These are phyloP conservation scores for Frankliniella fusca DNA, from an alignment of 2,888 invertebrate genomes.

Conservation along the genomic window DNA sequence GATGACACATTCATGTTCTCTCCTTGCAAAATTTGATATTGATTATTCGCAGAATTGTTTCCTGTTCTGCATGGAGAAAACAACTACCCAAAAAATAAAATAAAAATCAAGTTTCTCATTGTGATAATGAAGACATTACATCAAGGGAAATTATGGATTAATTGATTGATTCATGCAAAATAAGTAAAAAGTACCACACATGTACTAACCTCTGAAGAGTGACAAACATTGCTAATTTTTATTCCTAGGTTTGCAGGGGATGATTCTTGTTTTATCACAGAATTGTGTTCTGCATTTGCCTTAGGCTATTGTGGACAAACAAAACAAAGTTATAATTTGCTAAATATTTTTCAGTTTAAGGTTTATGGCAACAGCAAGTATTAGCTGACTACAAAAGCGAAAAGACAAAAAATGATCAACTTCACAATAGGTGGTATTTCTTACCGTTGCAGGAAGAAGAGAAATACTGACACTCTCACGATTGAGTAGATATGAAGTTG, in stretches of 20 bases:
- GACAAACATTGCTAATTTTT: background rate
- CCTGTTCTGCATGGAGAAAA: background rate
- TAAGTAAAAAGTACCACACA: background rate
- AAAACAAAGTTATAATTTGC: too few relatives aligned
- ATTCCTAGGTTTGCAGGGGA: background rate
- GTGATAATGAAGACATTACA: background rate
- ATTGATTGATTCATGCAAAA: background rate
- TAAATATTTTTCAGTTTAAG: too few relatives aligned
- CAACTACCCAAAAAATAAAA: background rate
- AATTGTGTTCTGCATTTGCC: background rate
- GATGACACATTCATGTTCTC: background rate
- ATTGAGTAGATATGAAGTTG: too few relatives aligned
- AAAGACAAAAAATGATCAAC: too few relatives aligned
- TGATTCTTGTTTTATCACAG: background rate
- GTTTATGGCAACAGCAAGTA: too few relatives aligned
- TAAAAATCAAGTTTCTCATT: background rate
- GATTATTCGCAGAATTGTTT: background rate
- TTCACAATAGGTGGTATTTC: too few relatives aligned
- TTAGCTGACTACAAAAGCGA: too few relatives aligned
- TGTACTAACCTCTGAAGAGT: background rate
- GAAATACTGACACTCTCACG: too few relatives aligned
- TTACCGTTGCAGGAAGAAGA: too few relatives aligned
- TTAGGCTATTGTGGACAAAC: background rate
- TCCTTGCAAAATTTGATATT: background rate
- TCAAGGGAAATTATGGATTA: background rate